Evolutionary conservation across 2,888 invertebrate species (phyloP).

Genomic region (Morinoia aosen): DNA sequence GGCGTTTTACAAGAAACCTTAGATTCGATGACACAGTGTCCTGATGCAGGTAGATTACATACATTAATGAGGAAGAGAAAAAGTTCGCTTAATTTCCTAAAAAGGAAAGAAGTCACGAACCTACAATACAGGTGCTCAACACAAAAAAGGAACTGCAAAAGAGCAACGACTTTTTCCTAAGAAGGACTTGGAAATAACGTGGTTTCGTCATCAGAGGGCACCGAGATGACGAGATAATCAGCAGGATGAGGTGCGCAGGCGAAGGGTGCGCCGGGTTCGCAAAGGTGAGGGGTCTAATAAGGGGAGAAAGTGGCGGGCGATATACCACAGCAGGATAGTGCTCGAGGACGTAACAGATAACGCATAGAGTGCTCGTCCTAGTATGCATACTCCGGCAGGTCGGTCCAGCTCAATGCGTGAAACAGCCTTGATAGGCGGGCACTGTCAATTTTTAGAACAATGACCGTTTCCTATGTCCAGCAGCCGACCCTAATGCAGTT

Average conservation of each 20-base stretch:
- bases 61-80: background rate
- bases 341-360: background rate
- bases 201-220: background rate
- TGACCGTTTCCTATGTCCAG: background rate
- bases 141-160: background rate
- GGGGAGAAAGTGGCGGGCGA: background rate
- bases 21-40: background rate
- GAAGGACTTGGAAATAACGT: background rate
- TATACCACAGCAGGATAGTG: background rate
- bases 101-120: background rate
- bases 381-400: background rate
- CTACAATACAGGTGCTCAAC: background rate
- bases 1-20: too few relatives aligned
- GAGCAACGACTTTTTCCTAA: background rate
- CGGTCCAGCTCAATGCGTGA: background rate
- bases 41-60: background rate
- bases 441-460: background rate
- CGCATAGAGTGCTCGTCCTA: background rate
- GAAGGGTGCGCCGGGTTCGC: background rate
- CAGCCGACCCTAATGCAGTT: background rate
- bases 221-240: background rate
- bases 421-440: background rate
- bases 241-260: background rate
- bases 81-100: background rate
- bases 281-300: slow-evolving; percentile 9